These are phyloP conservation scores for Brienomyrus longianalis DNA, from an alignment of 2,113 vertebrate genomes.

Conservation along the genomic window DNA sequence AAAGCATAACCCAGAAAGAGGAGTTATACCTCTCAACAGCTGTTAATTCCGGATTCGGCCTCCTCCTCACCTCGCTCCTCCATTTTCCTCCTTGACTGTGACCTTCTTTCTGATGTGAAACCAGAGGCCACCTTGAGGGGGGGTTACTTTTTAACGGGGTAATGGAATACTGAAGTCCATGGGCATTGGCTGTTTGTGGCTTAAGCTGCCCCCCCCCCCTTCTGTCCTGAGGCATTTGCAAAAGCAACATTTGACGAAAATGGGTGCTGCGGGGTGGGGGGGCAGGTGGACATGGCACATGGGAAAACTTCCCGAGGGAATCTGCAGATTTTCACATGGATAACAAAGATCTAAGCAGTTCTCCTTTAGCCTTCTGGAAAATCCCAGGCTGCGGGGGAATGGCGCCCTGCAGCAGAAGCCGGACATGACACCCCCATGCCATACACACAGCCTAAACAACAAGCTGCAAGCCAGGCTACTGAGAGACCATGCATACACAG, in stretches of 20 bases:
- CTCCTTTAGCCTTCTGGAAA: slow-evolving; percentile 29
- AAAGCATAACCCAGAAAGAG: not conserved
- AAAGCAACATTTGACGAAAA: not conserved
- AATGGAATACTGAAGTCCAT: not conserved
- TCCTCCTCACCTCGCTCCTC: not conserved
- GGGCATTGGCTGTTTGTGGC: not conserved
- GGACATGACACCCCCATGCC: no score
- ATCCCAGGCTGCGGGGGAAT: not conserved
- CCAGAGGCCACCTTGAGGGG: not conserved
- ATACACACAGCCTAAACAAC: no score
- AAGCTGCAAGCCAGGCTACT: not conserved
- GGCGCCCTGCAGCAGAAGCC: not conserved
- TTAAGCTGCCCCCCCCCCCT: not conserved
- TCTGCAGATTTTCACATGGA: slow-evolving; percentile 22
- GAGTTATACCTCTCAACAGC: slow-evolving; percentile 12
- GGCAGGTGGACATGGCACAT: not conserved
- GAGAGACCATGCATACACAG: not conserved
- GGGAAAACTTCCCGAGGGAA: slow-evolving; percentile 13
- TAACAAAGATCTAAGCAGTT: slow-evolving; percentile 18
- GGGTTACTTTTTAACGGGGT: not conserved
- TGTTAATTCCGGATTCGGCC: not conserved
- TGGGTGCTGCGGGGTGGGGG: slow-evolving; percentile 28
- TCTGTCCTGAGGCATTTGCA: not conserved
- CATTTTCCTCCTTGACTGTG: not conserved
- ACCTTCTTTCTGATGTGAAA: slow-evolving; percentile 1